Percentiles rank a stretch among this genome's conserved stretches.
phyloP scores from a whole-genome alignment of 2,888 invertebrate genomes.

The Chrysolina americana region DNA sequence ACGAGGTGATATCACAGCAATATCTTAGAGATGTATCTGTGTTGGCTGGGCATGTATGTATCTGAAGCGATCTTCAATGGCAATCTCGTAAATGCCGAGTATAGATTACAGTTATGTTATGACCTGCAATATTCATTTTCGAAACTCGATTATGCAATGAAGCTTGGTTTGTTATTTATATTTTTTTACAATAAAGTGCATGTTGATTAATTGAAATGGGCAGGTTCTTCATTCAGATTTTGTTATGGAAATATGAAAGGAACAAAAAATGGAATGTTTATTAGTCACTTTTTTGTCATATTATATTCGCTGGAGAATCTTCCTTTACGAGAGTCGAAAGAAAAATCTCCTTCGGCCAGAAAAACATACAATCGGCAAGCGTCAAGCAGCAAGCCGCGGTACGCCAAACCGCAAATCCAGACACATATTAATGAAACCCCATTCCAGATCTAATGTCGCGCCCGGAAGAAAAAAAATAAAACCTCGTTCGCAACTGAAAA shows the following conservation, averaged over 20 bases:
- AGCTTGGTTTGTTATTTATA: too few species aligned
- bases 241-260: neutral
- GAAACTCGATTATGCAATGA: too few species aligned
- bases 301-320: neutral
- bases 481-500: conserved; percentile 38
- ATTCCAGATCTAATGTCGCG: conserved; percentile 5
- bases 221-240: too few species aligned
- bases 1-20: too few species aligned
- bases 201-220: too few species aligned
- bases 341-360: neutral
- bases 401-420: conserved; percentile 21
- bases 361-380: neutral
- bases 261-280: neutral
- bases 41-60: too few species aligned
- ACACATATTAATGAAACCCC: conserved; percentile 26
- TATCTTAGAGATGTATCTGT: too few species aligned
- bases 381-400: conserved; percentile 14
- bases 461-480: conserved; percentile 26
- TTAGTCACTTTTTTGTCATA: neutral
- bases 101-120: too few species aligned
- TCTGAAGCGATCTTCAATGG: too few species aligned
- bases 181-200: too few species aligned
- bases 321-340: neutral
- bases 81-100: too few species aligned
- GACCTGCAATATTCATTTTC: too few species aligned